Percentiles rank a stretch among this genome's conserved stretches.
These are phyloP conservation scores for Cebidichthys violaceus DNA, from an alignment of 2,113 vertebrate genomes.

Conservation along the genomic window DNA sequence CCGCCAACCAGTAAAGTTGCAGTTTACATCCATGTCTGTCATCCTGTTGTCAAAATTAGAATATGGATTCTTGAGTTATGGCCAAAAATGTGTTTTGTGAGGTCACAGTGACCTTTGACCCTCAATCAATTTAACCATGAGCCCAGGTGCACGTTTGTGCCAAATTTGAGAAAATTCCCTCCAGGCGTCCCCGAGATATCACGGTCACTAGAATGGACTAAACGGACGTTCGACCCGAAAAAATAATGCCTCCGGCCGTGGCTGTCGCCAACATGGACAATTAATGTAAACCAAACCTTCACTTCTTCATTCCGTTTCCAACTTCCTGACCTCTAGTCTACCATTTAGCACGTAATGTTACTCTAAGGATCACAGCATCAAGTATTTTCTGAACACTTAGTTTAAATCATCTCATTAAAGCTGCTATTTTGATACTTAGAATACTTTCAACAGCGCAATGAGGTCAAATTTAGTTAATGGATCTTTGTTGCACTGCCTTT, in stretches of 20 bases:
- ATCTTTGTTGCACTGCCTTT: conserved; percentile 11
- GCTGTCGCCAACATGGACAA: too few relatives aligned
- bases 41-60: too few relatives aligned
- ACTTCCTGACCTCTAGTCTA: background rate
- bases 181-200: too few relatives aligned
- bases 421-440: background rate
- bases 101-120: too few relatives aligned
- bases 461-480: conserved; percentile 4
- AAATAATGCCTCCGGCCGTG: background rate
- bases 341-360: background rate
- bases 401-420: background rate
- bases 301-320: background rate
- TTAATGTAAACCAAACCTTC: background rate
- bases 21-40: too few relatives aligned
- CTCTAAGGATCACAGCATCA: background rate
- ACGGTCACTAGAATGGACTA: background rate
- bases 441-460: background rate
- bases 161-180: too few relatives aligned
- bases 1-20: too few relatives aligned
- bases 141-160: too few relatives aligned
- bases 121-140: too few relatives aligned
- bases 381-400: background rate
- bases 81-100: too few relatives aligned
- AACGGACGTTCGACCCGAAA: background rate
- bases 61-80: too few relatives aligned